Evolutionary conservation across 1,140 invertebrate species (phyloP).

Genomic region (Philotrypesis tridentata): DNA sequence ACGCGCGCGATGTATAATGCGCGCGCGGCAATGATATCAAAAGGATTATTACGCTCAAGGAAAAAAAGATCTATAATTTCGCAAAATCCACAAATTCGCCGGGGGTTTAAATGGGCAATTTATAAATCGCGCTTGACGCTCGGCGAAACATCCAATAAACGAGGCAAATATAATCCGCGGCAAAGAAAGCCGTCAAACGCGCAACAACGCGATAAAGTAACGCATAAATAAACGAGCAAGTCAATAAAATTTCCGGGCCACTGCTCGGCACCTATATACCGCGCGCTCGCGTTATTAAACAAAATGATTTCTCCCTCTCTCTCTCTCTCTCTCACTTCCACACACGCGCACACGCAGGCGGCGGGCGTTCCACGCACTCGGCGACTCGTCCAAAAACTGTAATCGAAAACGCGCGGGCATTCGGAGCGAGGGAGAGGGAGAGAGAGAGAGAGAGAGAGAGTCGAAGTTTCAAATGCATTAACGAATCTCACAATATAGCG

Average conservation of each 20-base stretch:
- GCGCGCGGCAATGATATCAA: no score
- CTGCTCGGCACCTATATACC: neutral
- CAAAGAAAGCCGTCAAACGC: neutral
- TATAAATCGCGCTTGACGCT: neutral
- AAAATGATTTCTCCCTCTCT: constrained; percentile 26
- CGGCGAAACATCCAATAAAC: constrained; percentile 15
- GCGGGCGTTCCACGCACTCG: no score
- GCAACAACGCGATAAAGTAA: constrained; percentile 16
- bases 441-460: no score
- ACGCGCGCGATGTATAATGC: no score
- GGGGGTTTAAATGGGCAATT: neutral
- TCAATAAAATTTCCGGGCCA: constrained; percentile 18
- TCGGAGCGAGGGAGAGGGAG: no score
- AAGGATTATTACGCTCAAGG: neutral
- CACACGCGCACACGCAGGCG: neutral
- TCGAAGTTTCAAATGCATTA: constrained; percentile 34
- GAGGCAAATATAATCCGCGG: constrained; percentile 7
- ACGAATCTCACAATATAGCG: constrained; percentile 12
- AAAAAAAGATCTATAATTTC: neutral
- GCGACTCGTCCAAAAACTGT: constrained; percentile 31
- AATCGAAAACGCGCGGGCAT: constrained; percentile 29
- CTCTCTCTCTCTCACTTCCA: neutral
- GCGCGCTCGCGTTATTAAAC: constrained; percentile 39
- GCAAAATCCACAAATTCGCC: neutral
- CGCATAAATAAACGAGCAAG: constrained; percentile 15